A percentile compares a stretch with the other conserved stretches of the same genome.
Conservation (phyloP, 2,888 invertebrate species). For the Orchesella flavescens region DNA sequence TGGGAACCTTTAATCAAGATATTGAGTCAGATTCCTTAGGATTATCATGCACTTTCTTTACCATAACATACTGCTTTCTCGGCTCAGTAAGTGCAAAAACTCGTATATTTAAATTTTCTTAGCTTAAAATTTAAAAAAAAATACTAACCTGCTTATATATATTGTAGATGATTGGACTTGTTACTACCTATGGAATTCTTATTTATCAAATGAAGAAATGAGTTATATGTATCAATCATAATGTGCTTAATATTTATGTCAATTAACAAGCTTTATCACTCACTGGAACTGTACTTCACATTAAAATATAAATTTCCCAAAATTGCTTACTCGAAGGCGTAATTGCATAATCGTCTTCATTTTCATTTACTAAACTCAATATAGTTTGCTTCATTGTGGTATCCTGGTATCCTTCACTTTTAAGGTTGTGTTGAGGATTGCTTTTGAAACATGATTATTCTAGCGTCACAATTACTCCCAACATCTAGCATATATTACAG, state of each 20-base stretch:
- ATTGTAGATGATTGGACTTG: constrained; percentile 26
- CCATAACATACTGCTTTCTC: constrained; percentile 33
- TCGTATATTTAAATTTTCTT: too few species aligned
- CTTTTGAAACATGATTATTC: constrained; percentile 21
- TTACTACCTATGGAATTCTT: constrained; percentile 16
- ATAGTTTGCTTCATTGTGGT: not conserved
- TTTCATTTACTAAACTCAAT: too few species aligned
- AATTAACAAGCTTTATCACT: too few species aligned
- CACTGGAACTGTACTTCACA: too few species aligned
- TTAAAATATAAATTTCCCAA: not conserved
- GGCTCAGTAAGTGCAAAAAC: constrained; percentile 32
- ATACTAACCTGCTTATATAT: not conserved
- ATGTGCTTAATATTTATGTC: too few species aligned
- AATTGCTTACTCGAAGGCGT: too few species aligned
- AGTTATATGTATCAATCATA: too few species aligned
- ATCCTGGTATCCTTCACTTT: too few species aligned
- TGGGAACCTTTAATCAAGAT: not conserved
- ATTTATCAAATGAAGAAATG: constrained; percentile 17
- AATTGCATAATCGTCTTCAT: too few species aligned
- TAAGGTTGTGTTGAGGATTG: not conserved
- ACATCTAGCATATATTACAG: too few species aligned
- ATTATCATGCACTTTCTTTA: constrained; percentile 30
- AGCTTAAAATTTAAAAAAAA: not conserved
- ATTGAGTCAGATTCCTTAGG: constrained; percentile 12
- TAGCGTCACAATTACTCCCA: constrained; percentile 2